These are phyloP conservation scores for Noctua janthina DNA, from an alignment of 2,888 invertebrate genomes.

Conservation along the genomic window DNA sequence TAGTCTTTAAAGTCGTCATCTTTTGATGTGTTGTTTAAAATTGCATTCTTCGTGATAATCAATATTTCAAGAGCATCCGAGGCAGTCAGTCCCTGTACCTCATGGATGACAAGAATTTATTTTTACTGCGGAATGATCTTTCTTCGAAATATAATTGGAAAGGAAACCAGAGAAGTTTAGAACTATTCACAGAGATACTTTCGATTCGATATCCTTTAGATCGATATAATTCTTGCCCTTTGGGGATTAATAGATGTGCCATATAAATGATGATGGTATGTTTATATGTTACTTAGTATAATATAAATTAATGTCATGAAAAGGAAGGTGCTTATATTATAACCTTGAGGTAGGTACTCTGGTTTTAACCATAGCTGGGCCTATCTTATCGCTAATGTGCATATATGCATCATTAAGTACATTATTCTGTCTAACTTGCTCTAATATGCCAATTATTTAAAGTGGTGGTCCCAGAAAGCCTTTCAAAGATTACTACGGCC, in stretches of 20 bases:
- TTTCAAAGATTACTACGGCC: neutral
- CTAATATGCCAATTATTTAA: neutral
- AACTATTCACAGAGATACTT: neutral
- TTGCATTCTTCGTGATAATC: neutral
- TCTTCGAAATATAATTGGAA: neutral
- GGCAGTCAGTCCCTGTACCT: neutral
- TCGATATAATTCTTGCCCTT: too few relatives aligned
- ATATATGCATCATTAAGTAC: neutral
- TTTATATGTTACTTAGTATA: neutral
- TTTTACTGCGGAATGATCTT: neutral
- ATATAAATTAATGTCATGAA: neutral
- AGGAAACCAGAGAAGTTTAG: neutral
- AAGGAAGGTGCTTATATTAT: neutral
- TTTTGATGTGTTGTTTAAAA: neutral
- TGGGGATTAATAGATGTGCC: too few relatives aligned
- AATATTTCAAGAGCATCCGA: neutral
- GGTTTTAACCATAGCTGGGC: neutral
- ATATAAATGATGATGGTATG: too few relatives aligned
- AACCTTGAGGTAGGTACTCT: neutral
- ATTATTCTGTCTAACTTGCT: neutral
- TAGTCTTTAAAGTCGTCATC: neutral
- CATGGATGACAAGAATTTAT: neutral
- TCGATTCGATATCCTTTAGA: too few relatives aligned
- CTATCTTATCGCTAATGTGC: neutral
- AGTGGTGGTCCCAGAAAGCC: neutral